Base-by-base conservation (phyloP, 2,797 vertebrate species). In the Gymnoscopelus braueri region DNA sequence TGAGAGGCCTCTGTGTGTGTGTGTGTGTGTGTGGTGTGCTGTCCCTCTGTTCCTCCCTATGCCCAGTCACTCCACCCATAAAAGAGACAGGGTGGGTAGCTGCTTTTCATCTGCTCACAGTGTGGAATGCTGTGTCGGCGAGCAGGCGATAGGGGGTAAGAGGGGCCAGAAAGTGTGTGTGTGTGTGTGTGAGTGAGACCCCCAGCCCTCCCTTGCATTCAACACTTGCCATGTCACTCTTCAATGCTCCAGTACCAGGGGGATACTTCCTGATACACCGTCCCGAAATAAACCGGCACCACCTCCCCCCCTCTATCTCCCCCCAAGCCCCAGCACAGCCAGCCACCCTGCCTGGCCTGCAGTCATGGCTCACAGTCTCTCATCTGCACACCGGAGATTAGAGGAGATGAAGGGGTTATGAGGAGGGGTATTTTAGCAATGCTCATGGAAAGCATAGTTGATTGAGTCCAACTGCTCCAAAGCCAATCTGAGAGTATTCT, bases 141-240 rank as follows among this genome's bases (percentile, higher is more conserved):
- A 78, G 82, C 74, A 74, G 76, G 74, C 69, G 39, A 24, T 62
- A 64, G 65, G 70, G 80, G 72, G 79, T 67, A 75, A 78, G 65
- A 78, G 71, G 77, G 78, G 73, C 63, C 49, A 66, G 59, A 54
- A 39, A 11, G 65, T 32, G 44, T 23, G 65, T 19, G 65, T 48
- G 65, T 48, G 57, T 61, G 63, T 66, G 66, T 58, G 60, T 65
- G 52, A 67, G 63, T 48, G 66, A 72, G 75, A 83, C 79, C 74
- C 69, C 78, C 77, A 72, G 78, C 86, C 76, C 78, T 82, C 79
- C 58, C 78, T 76, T 69, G 69, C 75, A 66, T 83, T 85, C 82
- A 87, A 91, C 94, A 95, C 91, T 91, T 94, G 92, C 87, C 92
- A 90, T 94, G 92, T 94, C 94, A 94, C 90, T 93, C 91, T 92